Base-by-base conservation (phyloP, 2,888 invertebrate genomes). In the Eristalinus aeneus region DNA sequence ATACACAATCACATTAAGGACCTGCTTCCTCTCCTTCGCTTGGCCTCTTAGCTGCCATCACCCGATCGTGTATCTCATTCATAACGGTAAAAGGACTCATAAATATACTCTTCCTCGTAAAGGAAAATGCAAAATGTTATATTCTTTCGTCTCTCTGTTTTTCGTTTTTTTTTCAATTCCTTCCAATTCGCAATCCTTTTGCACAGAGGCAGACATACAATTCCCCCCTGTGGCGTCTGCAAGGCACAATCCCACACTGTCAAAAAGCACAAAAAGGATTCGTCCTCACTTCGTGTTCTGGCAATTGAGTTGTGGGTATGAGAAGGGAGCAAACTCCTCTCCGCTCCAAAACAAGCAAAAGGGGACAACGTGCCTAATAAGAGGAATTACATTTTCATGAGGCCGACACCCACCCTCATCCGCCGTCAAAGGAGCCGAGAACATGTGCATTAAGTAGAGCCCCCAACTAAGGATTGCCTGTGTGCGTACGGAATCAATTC, bases 401-500 rank as follows among this genome's bases (percentile, higher is more conserved):
- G 71, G 27, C 58, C 12, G 27, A 22, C 22, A 74, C 31, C 1
- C 31, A 23, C 39, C 2, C 1, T 12, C 34, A 6, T 22, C 11
- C 61, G 20, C n/a, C 46, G 46, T 16, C 3, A 32, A 16, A 27
- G 23, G 27, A 16, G 31, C 32, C 56, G 34, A 53, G 64, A 31
- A n/a, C 31, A 58, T 58, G 36, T 22, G 65, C 73, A 68, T 73
- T 61, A 31, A 46, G 39, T 1, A 27, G 58, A 58, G 46, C 22
- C 23, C 23, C 60, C 10, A 31, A 68, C 11, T n/a, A 74, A 69
- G 68, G 64, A 74, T 39, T 39, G 20, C 63, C 16, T 67, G 22
- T 36, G 16, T 22, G 34, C 12, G 16, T 22, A 23, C 12, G 16
- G 61, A 84, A 84, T 79, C 84, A 84, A 79, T 84, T 79, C 67